Conservation (phyloP, 2,888 invertebrate genomes). For the Colletes collaris region DNA sequence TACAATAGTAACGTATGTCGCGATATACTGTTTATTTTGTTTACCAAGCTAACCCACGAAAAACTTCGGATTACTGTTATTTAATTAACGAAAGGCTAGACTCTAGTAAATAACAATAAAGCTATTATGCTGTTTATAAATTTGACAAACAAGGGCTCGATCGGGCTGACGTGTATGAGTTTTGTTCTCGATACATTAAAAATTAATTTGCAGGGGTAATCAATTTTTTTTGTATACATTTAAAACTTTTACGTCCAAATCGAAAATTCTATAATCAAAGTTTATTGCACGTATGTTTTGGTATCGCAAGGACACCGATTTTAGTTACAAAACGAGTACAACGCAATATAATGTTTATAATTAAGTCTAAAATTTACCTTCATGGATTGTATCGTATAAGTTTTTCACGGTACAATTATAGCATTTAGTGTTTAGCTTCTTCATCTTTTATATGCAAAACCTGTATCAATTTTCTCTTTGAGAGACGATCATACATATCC, state of each 20-base stretch:
- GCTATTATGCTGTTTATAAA: neutral
- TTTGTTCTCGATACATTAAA: neutral
- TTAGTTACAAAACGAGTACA: conserved; percentile 3
- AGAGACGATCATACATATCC: conserved; percentile 31
- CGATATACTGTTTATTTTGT: conserved; percentile 14
- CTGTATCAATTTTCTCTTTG: conserved; percentile 16
- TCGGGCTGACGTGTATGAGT: neutral
- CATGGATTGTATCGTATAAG: conserved; percentile 51
- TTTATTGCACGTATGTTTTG: conserved; percentile 13
- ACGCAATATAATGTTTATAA: conserved; percentile 4
- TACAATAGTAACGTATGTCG: conserved; percentile 6
- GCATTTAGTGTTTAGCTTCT: conserved; percentile 71
- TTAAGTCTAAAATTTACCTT: conserved; percentile 15
- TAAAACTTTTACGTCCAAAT: conserved; percentile 8
- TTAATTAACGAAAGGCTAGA: neutral
- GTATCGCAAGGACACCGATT: conserved; percentile 4
- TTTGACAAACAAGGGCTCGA: neutral
- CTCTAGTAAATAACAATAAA: neutral
- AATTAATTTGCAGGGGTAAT: conserved; percentile 10
- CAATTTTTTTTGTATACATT: neutral
- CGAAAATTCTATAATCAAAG: conserved; percentile 14
- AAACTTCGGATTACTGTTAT: neutral
- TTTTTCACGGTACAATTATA: conserved; percentile 68
- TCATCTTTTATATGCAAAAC: conserved; percentile 70
- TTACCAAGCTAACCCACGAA: neutral